Conservation (phyloP, 1,140 invertebrate genomes). For the Protaetia brevitarsis region DNA sequence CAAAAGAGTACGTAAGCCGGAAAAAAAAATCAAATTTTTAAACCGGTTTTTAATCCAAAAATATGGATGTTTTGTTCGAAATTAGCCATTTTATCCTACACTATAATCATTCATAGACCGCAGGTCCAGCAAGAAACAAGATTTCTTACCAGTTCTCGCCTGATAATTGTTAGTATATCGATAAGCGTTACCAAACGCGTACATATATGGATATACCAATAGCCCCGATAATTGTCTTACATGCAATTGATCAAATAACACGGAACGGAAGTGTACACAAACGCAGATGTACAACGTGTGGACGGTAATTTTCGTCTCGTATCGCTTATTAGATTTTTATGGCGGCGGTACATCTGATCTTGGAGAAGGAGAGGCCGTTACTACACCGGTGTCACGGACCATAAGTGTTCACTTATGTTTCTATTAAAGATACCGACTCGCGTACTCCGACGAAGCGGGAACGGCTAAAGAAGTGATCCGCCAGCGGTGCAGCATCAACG, state of each 20-base stretch:
- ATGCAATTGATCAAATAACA: neutral
- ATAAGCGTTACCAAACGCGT: no score
- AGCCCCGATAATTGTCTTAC: no score
- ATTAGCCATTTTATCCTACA: no score
- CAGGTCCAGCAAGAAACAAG: no score
- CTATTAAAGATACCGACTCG: constrained; percentile 46
- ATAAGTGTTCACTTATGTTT: constrained; percentile 51
- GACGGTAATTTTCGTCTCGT: constrained; percentile 6
- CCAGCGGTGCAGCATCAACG: constrained; percentile 34
- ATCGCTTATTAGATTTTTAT: constrained; percentile 26
- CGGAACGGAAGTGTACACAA: neutral
- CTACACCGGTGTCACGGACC: constrained; percentile 47
- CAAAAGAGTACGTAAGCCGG: no score
- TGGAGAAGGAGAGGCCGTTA: constrained; percentile 26
- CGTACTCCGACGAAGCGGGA: constrained; percentile 38
- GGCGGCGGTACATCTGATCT: constrained; percentile 27
- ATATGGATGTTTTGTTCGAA: no score
- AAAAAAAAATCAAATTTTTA: no score
- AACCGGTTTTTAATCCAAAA: no score
- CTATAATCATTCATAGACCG: no score
- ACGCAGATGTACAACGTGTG: neutral
- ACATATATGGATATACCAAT: no score
- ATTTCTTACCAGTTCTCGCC: no score
- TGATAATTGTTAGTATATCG: no score
- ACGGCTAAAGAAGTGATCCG: constrained; percentile 34